A percentile compares a stretch with the other conserved stretches of the same genome.
These are phyloP conservation scores for Mycogona germanica DNA, from an alignment of 2,888 invertebrate species.

Conservation along the genomic window DNA sequence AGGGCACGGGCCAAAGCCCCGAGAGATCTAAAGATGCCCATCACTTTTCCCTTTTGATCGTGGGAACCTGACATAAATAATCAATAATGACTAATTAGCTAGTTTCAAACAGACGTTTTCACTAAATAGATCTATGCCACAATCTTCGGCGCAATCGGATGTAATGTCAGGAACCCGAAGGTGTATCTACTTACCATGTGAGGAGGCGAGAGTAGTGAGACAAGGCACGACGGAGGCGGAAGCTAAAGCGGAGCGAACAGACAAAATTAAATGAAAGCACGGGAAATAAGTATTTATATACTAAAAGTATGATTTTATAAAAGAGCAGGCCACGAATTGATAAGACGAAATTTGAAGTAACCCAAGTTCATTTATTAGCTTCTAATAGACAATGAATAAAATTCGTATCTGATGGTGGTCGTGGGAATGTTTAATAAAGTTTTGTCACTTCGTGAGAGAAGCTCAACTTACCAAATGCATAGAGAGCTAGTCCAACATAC, in stretches of 20 bases:
- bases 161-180: too few species aligned
- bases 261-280: background rate
- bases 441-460: background rate
- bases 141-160: background rate
- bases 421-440: too few species aligned
- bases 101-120: background rate
- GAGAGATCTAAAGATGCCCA: conserved; percentile 87
- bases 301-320: background rate
- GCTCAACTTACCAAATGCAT: conserved; percentile 70
- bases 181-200: conserved; percentile 49
- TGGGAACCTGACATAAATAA: conserved; percentile 25
- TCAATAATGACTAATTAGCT: background rate
- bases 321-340: background rate
- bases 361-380: too few species aligned
- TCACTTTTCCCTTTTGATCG: conserved; percentile 78
- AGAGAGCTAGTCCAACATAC: conserved; percentile 71
- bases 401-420: too few species aligned
- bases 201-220: conserved; percentile 83
- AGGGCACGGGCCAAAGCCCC: conserved; percentile 86
- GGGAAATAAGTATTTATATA: background rate
- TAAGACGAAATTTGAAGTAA: background rate
- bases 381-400: too few species aligned
- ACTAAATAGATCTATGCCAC: conserved; percentile 5
- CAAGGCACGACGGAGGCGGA: conserved; percentile 81
- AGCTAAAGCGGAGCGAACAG: conserved; percentile 30